Base-by-base conservation (phyloP, 2,797 vertebrate genomes). In the Pseudotriccus pelzelni region DNA sequence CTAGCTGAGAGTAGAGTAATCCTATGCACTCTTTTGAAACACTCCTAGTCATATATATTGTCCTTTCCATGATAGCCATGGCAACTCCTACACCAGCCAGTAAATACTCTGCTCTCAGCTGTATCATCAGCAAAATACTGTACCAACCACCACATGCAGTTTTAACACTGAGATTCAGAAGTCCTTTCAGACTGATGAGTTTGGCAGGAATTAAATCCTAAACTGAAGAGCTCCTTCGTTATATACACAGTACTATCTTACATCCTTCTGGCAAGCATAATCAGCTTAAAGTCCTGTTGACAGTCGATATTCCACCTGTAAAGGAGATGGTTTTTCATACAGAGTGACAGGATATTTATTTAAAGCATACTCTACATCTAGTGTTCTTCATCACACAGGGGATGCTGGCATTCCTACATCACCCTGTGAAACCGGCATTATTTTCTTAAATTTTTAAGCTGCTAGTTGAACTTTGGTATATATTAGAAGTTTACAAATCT, bases 181-280 rank as follows among this genome's bases (percentile, higher is more conserved):
- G 90, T 84, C 76, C 72, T 80, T 91, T 60, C 73, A 84, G 20
- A 47, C 52, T 37, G 44, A 78, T 15, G 36, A 73, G 44, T 58
- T 92, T 82, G 73, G 49, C 91, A 78, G 58, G 32, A 89, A 76
- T 85, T 91, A 77, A 96, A 93, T 63, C 90, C 89, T 58, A 12
- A 43, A 62, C 52, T 92, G 56, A 46, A 95, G 70, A 96, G 53
- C 58, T 66, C 60, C 87, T 89, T 91, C 75, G 74, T 92, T 86
- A 92, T 30, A 94, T 22, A 63, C 27, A 7, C 82, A 75, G 84
- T 64, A 81, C 83, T 87, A 68, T 72, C 50, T 74, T 50, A 77
- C 89, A 90, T 89, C 59, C 72, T 80, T 46, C 16, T 85, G 89
- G 46, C 41, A 95, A 94, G 91, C 36, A 76, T 43, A 39, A 62